Conservation (phyloP, 2,113 vertebrate species). For the Prunella fulvescens region DNA sequence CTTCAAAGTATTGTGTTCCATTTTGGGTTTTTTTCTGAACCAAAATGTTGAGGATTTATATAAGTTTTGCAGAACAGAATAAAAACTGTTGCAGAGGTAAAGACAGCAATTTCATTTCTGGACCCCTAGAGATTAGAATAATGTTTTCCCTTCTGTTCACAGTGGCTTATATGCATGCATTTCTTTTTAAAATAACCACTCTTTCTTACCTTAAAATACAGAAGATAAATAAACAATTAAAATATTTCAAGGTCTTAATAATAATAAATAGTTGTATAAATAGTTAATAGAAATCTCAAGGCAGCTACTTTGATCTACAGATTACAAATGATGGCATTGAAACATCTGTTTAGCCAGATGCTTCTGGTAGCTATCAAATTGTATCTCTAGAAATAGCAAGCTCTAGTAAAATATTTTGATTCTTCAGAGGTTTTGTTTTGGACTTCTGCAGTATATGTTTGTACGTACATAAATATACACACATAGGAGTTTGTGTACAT, state of each 20-base stretch:
- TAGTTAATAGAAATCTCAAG: neutral
- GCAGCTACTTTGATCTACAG: neutral
- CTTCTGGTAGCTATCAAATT: neutral
- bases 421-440: neutral
- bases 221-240: neutral
- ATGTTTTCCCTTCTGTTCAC: neutral
- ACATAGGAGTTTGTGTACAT: neutral
- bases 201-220: neutral
- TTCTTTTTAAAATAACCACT: neutral
- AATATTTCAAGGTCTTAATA: neutral
- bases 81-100: neutral
- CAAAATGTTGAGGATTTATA: neutral
- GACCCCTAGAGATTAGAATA: neutral
- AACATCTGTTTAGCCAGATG: conserved; percentile 29
- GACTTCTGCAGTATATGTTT: neutral
- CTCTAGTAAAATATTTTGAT: neutral
- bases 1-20: neutral
- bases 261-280: neutral
- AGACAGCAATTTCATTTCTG: neutral
- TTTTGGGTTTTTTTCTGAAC: neutral
- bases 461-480: neutral
- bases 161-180: neutral
- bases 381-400: neutral
- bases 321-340: neutral
- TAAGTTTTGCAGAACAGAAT: neutral